phyloP scores from a whole-genome alignment of 2,888 invertebrate species.

The Cosmorhoe ocellata region DNA sequence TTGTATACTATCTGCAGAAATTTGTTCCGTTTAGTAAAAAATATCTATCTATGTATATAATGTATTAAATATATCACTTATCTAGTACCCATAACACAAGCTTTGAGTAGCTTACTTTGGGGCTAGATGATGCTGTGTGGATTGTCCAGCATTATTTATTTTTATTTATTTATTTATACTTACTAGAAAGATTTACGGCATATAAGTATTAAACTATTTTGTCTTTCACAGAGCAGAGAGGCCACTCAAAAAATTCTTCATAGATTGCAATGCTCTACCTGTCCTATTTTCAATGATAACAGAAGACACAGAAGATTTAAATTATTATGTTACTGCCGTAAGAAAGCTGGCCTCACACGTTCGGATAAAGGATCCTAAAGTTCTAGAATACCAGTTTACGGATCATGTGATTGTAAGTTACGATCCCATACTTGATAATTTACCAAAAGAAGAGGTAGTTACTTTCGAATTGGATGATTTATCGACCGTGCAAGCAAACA shows the following conservation, averaged over 20 bases:
- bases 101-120: too few species aligned
- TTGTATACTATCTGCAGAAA: too few species aligned
- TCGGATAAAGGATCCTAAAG: conserved; percentile 70
- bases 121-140: too few species aligned
- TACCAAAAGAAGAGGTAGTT: conserved; percentile 72
- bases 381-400: conserved; percentile 64
- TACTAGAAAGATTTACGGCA: too few species aligned
- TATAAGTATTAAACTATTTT: too few species aligned
- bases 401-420: conserved; percentile 58
- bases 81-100: too few species aligned
- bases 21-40: too few species aligned
- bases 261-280: conserved; percentile 81
- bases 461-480: conserved; percentile 86
- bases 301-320: conserved; percentile 62
- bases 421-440: conserved; percentile 65
- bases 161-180: too few species aligned
- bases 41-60: too few species aligned
- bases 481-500: conserved; percentile 83
- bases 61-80: too few species aligned
- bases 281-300: conserved; percentile 69
- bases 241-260: conserved; percentile 77
- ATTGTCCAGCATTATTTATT: too few species aligned
- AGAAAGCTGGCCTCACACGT: conserved; percentile 70
- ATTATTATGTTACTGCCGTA: conserved; percentile 65
- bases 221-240: conserved; percentile 71